Conservation (phyloP, 2,113 vertebrate genomes). For the Rynchops niger region DNA sequence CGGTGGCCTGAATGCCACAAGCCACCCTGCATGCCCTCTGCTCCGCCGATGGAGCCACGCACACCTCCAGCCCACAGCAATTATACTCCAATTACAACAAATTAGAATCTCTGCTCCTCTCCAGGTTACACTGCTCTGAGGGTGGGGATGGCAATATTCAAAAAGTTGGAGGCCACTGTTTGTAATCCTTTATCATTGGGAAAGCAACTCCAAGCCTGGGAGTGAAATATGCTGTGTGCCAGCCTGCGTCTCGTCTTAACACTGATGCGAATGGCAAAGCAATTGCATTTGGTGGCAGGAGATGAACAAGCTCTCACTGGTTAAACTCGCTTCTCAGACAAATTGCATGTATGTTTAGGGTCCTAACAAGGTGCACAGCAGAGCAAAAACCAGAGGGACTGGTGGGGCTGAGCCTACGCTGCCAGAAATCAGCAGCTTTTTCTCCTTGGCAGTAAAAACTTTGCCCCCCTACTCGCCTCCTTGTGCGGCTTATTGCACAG, state of each 20-base stretch:
- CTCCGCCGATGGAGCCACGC: accelerated
- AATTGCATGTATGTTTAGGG: too few relatives aligned
- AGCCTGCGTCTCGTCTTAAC: not conserved
- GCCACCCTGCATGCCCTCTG: not conserved
- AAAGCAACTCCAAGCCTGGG: not conserved
- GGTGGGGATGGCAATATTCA: not conserved
- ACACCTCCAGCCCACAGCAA: too few relatives aligned
- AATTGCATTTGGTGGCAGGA: not conserved
- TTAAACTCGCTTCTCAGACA: not conserved
- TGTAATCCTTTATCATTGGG: not conserved
- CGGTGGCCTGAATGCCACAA: accelerated
- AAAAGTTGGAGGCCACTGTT: not conserved
- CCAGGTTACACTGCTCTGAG: not conserved
- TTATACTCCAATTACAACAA: not conserved
- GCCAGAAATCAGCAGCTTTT: not conserved
- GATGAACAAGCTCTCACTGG: not conserved
- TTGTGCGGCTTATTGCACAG: not conserved
- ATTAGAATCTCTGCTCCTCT: not conserved
- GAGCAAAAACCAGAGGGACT: not conserved
- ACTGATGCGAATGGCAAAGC: accelerated
- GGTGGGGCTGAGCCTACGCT: not conserved
- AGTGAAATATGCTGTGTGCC: not conserved
- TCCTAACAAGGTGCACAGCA: too few relatives aligned
- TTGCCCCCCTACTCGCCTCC: not conserved
- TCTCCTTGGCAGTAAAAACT: not conserved